Evolutionary conservation across 2,888 invertebrate species (phyloP), one percentile per base, ranked within the genome.

Genomic region (Leptinotarsa juncta): DNA sequence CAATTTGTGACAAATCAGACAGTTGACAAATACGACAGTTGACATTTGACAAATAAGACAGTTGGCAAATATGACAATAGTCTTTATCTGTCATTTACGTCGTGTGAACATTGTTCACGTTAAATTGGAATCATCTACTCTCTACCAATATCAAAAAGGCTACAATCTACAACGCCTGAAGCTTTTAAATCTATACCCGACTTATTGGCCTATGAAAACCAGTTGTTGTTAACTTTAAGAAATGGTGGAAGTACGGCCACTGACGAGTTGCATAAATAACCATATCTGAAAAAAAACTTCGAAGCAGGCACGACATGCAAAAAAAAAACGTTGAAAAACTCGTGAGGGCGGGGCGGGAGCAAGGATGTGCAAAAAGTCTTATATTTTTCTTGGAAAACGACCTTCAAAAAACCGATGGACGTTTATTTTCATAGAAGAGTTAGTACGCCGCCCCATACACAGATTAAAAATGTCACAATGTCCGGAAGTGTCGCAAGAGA

Each of bases 381-480:
- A 79, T 78, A 74, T 74, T 76, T 76, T 72, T 75, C 77, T 76
- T 78, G 75, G 89, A 89, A 91, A 93, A 93, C 93, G 93, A 93
- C 93, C 92, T 91, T 92, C 92, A 93, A 90, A 90, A 57, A 90
- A 89, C 89, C 90, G 90, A 88, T 90, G 90, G 90, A 89, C 90
- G 90, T 90, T 88, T 85, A 89, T 89, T 87, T 86, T 88, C 77
- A 83, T 80, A 77, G 72, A 82, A 79, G 83, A 70, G 84, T 86
- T 90, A 91, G 92, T 93, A 93, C 93, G 93, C 91, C 91, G 93
- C 94, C 94, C 94, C 94, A 94, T 93, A 93, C 94, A 94, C 94
- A 94, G 93, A 92, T 90, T 90, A 94, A 94, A 94, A 93, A 93
- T 94, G 94, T 94, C 94, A 94, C 94, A 93, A 92, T 91, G 92